Evolutionary conservation across 2,113 vertebrate species (phyloP).

Genomic region (Choloepus hoffmanni): DNA sequence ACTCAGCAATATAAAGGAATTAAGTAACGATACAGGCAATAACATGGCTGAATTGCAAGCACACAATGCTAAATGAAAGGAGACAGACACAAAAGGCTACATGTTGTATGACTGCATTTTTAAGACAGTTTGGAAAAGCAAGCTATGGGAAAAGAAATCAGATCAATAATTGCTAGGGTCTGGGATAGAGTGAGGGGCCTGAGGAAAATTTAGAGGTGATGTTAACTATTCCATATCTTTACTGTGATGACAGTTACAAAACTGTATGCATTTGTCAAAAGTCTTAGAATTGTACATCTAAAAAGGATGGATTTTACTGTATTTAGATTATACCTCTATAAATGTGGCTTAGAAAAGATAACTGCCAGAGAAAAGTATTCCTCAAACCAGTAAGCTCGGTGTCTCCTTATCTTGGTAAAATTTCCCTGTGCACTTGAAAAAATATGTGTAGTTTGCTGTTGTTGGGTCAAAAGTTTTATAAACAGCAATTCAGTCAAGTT

Average conservation of each 20-base stretch:
- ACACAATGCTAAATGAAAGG: no score
- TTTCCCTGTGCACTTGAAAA: background rate
- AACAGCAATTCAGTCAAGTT: background rate
- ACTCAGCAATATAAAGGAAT: background rate
- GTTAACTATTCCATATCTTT: background rate
- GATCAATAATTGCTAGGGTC: background rate
- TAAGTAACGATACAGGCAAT: background rate
- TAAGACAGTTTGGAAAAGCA: background rate
- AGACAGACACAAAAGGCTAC: no score
- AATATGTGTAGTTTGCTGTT: background rate
- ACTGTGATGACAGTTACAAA: background rate
- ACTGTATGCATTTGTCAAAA: background rate
- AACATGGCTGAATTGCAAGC: no score
- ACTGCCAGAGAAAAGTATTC: background rate
- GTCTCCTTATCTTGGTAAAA: background rate
- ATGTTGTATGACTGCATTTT: no score
- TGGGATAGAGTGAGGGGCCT: background rate
- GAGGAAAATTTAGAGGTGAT: background rate
- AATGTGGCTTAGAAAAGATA: background rate
- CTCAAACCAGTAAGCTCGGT: background rate
- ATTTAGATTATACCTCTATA: background rate
- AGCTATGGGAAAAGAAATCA: background rate
- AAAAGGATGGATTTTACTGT: background rate
- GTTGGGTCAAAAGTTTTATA: background rate
- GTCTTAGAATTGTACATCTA: background rate